Evolutionary conservation across 2,113 vertebrate genomes (phyloP).

Genomic region (Campylomormyrus tamandua): DNA sequence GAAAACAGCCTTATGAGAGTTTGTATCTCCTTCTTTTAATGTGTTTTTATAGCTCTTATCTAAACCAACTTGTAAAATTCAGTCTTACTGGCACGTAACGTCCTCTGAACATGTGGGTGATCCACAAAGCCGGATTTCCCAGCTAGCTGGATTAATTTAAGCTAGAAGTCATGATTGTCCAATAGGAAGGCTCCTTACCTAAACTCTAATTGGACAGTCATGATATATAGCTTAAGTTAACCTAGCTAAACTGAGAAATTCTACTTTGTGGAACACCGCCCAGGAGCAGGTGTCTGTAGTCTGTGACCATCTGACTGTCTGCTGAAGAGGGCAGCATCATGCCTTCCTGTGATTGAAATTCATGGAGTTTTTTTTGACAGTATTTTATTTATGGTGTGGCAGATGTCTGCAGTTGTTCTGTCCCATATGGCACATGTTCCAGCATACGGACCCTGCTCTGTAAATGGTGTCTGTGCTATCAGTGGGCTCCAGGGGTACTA

Average conservation of each 20-base stretch:
- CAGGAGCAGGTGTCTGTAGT: neutral
- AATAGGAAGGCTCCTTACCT: neutral
- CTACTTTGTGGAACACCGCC: neutral
- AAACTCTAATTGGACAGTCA: neutral
- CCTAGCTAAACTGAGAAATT: neutral
- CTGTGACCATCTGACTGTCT: neutral
- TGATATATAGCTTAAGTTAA: neutral
- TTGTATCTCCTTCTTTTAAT: constrained; percentile 41
- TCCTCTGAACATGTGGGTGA: neutral
- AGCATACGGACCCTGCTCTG: neutral
- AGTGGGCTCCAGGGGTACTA: no score
- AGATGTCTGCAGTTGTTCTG: neutral
- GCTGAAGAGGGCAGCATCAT: neutral
- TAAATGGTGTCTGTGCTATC: no score
- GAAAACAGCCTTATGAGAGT: constrained; percentile 83
- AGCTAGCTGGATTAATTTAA: neutral
- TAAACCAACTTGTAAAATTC: neutral
- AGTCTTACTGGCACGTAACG: neutral
- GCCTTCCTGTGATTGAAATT: neutral
- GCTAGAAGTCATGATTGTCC: neutral
- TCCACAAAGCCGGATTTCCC: neutral
- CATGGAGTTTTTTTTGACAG: neutral
- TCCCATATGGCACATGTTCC: neutral
- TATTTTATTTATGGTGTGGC: neutral
- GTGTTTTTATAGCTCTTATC: neutral